These are phyloP conservation scores for Capreolus pygargus DNA, from an alignment of 2,113 vertebrate genomes.

Conservation along the genomic window DNA sequence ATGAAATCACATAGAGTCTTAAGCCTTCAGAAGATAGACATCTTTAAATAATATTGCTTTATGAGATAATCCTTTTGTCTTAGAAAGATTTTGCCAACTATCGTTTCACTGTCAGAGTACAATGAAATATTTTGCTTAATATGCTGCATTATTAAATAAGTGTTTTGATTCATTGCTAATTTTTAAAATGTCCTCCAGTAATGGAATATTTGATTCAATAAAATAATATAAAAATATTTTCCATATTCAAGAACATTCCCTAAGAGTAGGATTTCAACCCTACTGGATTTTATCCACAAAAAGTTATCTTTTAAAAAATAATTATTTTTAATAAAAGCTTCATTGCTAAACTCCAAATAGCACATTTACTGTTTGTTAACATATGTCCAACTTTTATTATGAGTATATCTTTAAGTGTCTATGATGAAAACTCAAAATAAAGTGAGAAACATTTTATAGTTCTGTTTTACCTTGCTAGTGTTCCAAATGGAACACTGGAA, in stretches of 20 bases:
- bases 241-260: neutral
- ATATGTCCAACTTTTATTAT: neutral
- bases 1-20: neutral
- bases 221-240: constrained; percentile 16
- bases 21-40: neutral
- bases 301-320: neutral
- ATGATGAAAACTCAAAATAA: constrained; percentile 34
- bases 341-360: neutral
- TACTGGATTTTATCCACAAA: neutral
- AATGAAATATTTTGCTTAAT: neutral
- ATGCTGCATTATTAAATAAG: neutral
- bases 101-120: neutral
- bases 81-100: neutral
- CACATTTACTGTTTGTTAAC: neutral
- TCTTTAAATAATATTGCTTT: neutral
- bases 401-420: neutral
- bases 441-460: neutral
- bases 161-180: neutral
- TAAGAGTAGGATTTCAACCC: neutral
- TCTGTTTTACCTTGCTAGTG: neutral
- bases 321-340: neutral
- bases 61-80: neutral
- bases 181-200: neutral
- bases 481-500: neutral
- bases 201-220: neutral